Conservation (phyloP, 1,140 invertebrate species). For the Hesperophylax magnus region DNA sequence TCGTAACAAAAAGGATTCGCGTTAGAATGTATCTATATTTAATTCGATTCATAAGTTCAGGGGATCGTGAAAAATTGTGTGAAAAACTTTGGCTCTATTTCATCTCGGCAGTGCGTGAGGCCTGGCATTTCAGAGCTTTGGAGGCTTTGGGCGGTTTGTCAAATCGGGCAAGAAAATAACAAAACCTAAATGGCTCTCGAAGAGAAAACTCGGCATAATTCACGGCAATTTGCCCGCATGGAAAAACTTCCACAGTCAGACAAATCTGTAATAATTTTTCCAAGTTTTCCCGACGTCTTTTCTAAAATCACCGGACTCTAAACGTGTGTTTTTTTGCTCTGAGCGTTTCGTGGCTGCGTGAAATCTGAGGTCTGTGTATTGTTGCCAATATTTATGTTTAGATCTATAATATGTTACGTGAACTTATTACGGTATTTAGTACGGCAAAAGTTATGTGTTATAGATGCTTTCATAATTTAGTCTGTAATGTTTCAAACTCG, state of each 20-base stretch:
- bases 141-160: not conserved
- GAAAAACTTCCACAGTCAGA: slow-evolving; percentile 20
- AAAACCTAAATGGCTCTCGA: slow-evolving; percentile 26
- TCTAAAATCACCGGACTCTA: slow-evolving; percentile 20
- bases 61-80: not conserved
- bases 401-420: no score
- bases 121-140: not conserved
- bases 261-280: slow-evolving; percentile 36
- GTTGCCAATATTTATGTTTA: no score
- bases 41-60: slow-evolving; percentile 1
- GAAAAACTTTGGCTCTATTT: slow-evolving; percentile 24
- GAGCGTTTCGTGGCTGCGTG: slow-evolving; percentile 10
- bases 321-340: not conserved
- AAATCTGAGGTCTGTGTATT: not conserved
- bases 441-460: no score
- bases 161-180: slow-evolving; percentile 33
- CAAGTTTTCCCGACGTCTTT: slow-evolving; percentile 25
- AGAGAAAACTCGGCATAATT: slow-evolving; percentile 19
- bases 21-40: not conserved
- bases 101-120: no score
- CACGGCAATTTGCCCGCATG: slow-evolving; percentile 36
- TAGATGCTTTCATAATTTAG: no score
- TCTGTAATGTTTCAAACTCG: no score
- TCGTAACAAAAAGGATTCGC: no score
- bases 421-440: no score